These are phyloP conservation scores for Galemys pyrenaicus DNA, from an alignment of 2,113 vertebrate species.

Conservation along the genomic window DNA sequence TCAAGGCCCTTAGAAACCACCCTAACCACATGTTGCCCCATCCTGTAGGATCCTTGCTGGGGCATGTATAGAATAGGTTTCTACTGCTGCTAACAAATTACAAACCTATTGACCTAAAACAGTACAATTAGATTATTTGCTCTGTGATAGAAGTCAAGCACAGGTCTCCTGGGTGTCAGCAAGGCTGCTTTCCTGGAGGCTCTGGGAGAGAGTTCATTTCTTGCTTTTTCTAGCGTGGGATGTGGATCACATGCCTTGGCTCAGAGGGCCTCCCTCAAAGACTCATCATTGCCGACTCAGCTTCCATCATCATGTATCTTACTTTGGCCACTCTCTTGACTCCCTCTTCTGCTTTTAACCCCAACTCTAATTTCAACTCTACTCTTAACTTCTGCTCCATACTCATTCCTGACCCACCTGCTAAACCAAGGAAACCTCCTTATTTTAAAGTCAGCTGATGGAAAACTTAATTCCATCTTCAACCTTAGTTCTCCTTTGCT, in stretches of 20 bases:
- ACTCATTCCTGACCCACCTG: too few species aligned
- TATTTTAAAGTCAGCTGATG: too few species aligned
- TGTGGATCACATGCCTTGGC: neutral
- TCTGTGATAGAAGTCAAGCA: neutral
- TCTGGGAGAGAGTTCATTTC: too few species aligned
- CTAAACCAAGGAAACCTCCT: neutral
- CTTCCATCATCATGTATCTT: neutral
- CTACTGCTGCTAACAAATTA: neutral
- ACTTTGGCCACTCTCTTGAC: neutral
- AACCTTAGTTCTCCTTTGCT: neutral
- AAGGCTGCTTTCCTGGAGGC: neutral
- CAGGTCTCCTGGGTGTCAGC: neutral
- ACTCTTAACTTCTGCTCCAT: too few species aligned
- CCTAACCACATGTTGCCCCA: neutral
- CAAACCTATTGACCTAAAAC: neutral
- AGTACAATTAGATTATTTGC: neutral
- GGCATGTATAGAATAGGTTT: neutral
- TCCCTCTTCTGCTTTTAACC: neutral
- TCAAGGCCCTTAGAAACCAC: neutral
- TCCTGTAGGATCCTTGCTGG: neutral
- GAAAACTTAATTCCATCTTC: neutral
- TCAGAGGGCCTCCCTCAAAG: neutral
- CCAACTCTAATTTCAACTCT: too few species aligned
- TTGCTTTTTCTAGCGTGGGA: neutral
- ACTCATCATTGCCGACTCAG: neutral